Percentiles rank a stretch among this genome's conserved stretches.
Evolutionary conservation across 1,140 invertebrate species (phyloP).

Genomic region (Portunus trituberculatus): DNA sequence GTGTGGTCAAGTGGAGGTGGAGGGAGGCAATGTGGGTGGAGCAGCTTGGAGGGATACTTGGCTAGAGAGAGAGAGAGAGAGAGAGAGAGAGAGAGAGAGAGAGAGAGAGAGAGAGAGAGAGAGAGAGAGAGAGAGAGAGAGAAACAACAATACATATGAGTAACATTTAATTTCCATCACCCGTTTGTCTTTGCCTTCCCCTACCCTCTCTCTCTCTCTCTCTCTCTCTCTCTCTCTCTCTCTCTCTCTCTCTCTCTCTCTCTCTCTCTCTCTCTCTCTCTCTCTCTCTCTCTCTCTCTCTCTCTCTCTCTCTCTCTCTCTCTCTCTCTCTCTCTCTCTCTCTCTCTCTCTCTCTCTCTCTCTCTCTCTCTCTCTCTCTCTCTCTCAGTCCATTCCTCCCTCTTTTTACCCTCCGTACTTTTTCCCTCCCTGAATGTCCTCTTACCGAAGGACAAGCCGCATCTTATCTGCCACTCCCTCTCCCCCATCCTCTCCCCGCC

Average conservation of each 20-base stretch:
- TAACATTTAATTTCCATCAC: neutral
- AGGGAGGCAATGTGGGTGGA: neutral
- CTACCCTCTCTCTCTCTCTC: neutral
- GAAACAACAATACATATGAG: neutral
- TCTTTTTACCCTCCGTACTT: neutral
- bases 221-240: neutral
- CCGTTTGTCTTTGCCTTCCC: neutral
- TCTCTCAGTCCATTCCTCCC: neutral
- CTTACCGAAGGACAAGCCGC: too few relatives aligned
- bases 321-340: neutral
- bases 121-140: slow-evolving; percentile 34
- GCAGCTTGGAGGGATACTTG: neutral
- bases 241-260: neutral
- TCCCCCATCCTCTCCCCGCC: neutral
- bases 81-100: too few relatives aligned
- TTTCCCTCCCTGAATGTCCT: neutral
- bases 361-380: neutral
- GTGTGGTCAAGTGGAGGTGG: neutral
- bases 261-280: neutral
- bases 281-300: too few relatives aligned
- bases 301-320: neutral
- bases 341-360: neutral
- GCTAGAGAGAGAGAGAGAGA: too few relatives aligned
- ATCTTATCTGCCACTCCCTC: neutral
- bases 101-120: neutral